Evolutionary conservation across 2,797 vertebrate species (phyloP).

Genomic region (Microctenopoma stevenorrisi): DNA sequence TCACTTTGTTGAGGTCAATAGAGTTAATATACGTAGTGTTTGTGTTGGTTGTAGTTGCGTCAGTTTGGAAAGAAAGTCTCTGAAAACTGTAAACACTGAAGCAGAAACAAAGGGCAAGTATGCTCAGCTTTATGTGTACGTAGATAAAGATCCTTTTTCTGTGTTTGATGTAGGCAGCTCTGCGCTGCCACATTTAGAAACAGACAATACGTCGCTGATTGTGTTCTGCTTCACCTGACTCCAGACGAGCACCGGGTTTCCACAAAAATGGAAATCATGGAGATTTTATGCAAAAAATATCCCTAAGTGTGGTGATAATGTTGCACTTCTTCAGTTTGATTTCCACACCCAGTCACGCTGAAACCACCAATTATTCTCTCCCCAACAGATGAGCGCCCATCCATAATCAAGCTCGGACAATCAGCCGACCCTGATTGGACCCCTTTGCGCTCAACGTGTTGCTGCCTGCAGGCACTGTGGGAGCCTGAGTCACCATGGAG

Average conservation of each 20-base stretch:
- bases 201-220: slow-evolving; percentile 19
- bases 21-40: not conserved
- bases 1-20: slow-evolving; percentile 4
- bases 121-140: slow-evolving; percentile 18
- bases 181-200: slow-evolving; percentile 37
- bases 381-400: slow-evolving; percentile 73
- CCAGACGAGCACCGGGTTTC: slow-evolving; percentile 2
- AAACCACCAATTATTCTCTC: slow-evolving; percentile 39
- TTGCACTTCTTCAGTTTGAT: slow-evolving; percentile 13
- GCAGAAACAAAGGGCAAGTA: slow-evolving; percentile 36
- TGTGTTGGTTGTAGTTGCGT: not conserved
- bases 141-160: slow-evolving; percentile 51
- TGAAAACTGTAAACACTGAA: not conserved
- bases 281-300: slow-evolving; percentile 13
- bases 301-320: slow-evolving; percentile 20
- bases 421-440: slow-evolving; percentile 59
- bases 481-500: slow-evolving; percentile 86
- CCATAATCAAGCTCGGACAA: slow-evolving; percentile 56
- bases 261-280: slow-evolving; percentile 14
- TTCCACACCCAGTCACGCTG: slow-evolving; percentile 21
- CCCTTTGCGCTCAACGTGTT: slow-evolving; percentile 22
- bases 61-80: not conserved
- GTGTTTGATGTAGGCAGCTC: slow-evolving; percentile 39
- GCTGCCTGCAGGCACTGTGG: slow-evolving; percentile 38
- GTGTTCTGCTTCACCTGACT: not conserved